Evolutionary conservation across 2,113 vertebrate genomes (phyloP), one percentile per base, ranked within the genome.

Genomic region (Candoia aspera): DNA sequence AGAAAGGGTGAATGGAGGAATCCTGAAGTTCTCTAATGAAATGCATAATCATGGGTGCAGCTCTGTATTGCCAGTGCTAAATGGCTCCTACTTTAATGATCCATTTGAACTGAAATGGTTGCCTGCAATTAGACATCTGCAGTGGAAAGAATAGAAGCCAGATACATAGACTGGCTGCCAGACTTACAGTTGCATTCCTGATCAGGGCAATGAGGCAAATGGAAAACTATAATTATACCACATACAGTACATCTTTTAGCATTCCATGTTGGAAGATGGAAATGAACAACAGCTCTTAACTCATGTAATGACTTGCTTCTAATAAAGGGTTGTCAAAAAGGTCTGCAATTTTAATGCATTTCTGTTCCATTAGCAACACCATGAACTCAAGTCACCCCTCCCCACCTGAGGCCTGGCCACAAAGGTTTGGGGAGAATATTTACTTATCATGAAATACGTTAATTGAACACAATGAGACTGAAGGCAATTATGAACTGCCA

Each of bases 81-180:
- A 96, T 96, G 93, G 96, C 91, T 97, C 96, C 94, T 96, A 92
- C 95, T 97, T 97, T 97, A 97, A 97, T 98, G 97, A 98, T 94
- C 96, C 97, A 98, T 98, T 98, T 97, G 96, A 97, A 98, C 97
- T 97, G 95, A 98, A 98, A 98, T 96, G 95, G 96, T 98, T 98
- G 97, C 96, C 97, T 97, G 96, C 97, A 98, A 98, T 98, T 98
- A 98, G 97, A 98, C 98, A 98, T 98, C 98, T 97, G 97, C 96
- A 97, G 95, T 95, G 94, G 96, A 97, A 97, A 96, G 96, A 97
- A 97, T 96, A 91, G 95, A 96, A 97, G 97, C 97, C 97, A 98
- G 93, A 91, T 96, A 92, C 91, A 93, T 88, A 96, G 93, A 93
- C 62, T 95, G 95, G 92, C 93, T 98, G 97, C 97, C 97, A 97